Evolutionary conservation across 2,888 invertebrate species (phyloP).

Genomic region (Tribolium freemani): DNA sequence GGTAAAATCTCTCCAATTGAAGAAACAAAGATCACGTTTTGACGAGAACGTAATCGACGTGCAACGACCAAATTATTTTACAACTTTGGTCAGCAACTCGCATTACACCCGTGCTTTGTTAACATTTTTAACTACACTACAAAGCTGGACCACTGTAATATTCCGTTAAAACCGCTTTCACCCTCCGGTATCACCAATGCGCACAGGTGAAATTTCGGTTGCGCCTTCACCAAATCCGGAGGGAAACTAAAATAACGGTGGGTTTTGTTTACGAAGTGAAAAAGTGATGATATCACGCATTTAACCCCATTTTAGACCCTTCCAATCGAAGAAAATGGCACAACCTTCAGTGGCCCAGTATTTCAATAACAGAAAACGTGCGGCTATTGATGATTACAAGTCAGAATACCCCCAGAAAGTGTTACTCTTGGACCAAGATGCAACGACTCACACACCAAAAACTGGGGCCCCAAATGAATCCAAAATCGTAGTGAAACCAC

Average conservation of each 20-base stretch:
- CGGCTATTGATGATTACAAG: slow-evolving; percentile 77
- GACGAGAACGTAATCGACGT: too few species aligned
- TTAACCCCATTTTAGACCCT: slow-evolving; percentile 36
- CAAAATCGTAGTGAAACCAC: not conserved
- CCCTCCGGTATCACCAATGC: not conserved
- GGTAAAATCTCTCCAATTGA: too few species aligned
- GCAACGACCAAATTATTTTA: too few species aligned
- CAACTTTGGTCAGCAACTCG: too few species aligned
- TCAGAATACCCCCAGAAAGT: slow-evolving; percentile 70
- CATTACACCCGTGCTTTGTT: too few species aligned
- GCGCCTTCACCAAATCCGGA: not conserved
- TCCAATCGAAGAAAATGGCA: slow-evolving; percentile 71
- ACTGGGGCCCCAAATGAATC: not conserved
- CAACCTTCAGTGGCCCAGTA: slow-evolving; percentile 83
- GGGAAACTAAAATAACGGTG: slow-evolving; percentile 52
- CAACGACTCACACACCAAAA: not conserved
- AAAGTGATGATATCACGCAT: slow-evolving; percentile 47
- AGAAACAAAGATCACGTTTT: too few species aligned
- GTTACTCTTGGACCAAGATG: slow-evolving; percentile 61
- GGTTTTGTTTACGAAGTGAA: slow-evolving; percentile 43
- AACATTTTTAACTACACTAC: too few species aligned
- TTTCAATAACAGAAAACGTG: slow-evolving; percentile 83
- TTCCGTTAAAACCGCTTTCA: too few species aligned
- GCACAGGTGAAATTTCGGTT: not conserved
- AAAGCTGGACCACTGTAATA: too few species aligned